Conservation (phyloP, 1,140 invertebrate genomes). For the Drosophila ficusphila region DNA sequence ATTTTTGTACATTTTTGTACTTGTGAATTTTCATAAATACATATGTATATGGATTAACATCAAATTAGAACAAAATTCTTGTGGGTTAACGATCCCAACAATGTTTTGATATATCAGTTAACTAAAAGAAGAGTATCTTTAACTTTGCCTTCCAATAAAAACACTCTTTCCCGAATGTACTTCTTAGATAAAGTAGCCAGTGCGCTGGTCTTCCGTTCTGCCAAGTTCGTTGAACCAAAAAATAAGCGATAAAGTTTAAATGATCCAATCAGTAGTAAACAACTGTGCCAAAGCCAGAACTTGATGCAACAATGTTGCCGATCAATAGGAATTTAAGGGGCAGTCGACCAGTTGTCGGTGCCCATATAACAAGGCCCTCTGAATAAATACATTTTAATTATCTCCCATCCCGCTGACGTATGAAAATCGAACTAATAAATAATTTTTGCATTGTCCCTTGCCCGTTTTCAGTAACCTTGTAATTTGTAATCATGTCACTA, state of each 20-base stretch:
- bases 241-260: conserved; percentile 15
- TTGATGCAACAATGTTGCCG: conserved; percentile 4
- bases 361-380: neutral
- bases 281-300: conserved; percentile 6
- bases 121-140: neutral
- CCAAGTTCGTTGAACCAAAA: conserved; percentile 46
- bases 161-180: neutral
- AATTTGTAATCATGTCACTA: conserved; percentile 51
- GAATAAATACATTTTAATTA: conserved; percentile 11
- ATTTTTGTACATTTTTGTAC: no score
- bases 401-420: conserved; percentile 16
- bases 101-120: no score
- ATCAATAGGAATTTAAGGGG: neutral
- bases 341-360: conserved; percentile 21
- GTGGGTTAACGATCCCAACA: no score
- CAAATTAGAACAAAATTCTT: no score
- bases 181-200: conserved; percentile 2
- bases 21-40: no score
- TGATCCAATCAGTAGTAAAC: conserved; percentile 21
- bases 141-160: neutral
- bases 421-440: conserved; percentile 21
- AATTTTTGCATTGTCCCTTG: neutral
- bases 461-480: neutral
- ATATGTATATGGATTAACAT: no score
- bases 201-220: conserved; percentile 1